These are phyloP conservation scores for Brachionus rubens DNA, from an alignment of 1,140 invertebrate species.

Conservation along the genomic window DNA sequence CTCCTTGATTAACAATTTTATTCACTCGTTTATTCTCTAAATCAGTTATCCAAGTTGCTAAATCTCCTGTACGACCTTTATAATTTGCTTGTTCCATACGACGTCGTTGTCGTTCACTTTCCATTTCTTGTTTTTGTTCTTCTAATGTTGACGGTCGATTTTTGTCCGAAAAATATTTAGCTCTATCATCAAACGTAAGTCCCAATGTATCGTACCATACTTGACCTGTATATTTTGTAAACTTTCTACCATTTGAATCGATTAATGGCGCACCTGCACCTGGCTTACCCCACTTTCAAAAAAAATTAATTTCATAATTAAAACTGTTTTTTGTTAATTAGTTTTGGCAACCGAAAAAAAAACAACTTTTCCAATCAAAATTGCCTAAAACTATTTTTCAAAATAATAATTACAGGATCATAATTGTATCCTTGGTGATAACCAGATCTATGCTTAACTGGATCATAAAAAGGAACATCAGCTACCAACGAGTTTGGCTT, in stretches of 20 bases:
- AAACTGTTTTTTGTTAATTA: too few relatives aligned
- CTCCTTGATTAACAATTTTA: slow-evolving; percentile 29
- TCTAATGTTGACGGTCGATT: slow-evolving; percentile 39
- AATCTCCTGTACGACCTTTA: slow-evolving; percentile 28
- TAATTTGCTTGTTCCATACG: slow-evolving; percentile 8
- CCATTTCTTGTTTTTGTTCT: slow-evolving; percentile 44
- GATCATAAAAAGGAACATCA: slow-evolving; percentile 40
- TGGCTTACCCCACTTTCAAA: slow-evolving; percentile 40
- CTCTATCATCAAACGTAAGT: background rate
- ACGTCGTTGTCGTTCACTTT: background rate
- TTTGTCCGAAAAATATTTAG: slow-evolving; percentile 5
- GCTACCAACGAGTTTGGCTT: slow-evolving; percentile 39
- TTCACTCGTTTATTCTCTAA: slow-evolving; percentile 16
- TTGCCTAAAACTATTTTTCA: too few relatives aligned
- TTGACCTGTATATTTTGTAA: slow-evolving; percentile 42
- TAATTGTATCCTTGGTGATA: slow-evolving; percentile 45
- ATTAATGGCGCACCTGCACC: slow-evolving; percentile 38
- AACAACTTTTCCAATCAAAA: too few relatives aligned
- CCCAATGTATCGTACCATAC: slow-evolving; percentile 29
- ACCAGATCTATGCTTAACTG: slow-evolving; percentile 35
- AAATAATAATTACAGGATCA: slow-evolving; percentile 31
- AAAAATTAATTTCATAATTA: background rate
- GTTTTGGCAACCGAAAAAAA: too few relatives aligned
- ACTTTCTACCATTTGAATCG: slow-evolving; percentile 35
- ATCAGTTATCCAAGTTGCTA: slow-evolving; percentile 39